These are phyloP conservation scores for Atherinomorus stipes DNA, from an alignment of 2,113 vertebrate species.

Conservation along the genomic window DNA sequence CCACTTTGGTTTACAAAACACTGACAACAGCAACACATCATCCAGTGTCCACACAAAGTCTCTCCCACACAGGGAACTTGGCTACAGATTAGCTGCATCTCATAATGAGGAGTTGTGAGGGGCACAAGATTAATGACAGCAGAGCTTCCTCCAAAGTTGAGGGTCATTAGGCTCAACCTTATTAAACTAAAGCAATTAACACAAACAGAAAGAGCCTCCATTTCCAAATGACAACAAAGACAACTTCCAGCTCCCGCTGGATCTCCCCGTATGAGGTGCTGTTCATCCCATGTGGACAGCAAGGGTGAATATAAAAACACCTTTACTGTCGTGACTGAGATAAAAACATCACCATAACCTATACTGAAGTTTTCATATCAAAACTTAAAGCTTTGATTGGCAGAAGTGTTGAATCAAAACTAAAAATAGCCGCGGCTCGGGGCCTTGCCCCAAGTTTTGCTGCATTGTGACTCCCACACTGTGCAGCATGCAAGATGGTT, in stretches of 20 bases:
- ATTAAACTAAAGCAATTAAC: constrained; percentile 67
- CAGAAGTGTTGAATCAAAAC: neutral
- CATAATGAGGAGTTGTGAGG: constrained; percentile 55
- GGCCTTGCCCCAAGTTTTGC: neutral
- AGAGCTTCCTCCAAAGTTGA: constrained; percentile 37
- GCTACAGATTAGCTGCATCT: constrained; percentile 50
- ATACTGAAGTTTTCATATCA: neutral
- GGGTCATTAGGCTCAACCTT: constrained; percentile 65
- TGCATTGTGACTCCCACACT: constrained; percentile 44
- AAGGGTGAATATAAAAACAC: neutral
- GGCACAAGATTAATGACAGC: constrained; percentile 63
- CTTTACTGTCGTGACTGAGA: neutral
- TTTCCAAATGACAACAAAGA: constrained; percentile 56
- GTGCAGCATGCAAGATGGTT: constrained; percentile 39
- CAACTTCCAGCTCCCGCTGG: constrained; percentile 34
- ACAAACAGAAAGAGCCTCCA: constrained; percentile 36
- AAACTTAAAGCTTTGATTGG: constrained; percentile 4
- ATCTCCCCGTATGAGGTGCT: constrained; percentile 23
- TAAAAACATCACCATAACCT: neutral
- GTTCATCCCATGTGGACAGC: constrained; percentile 14
- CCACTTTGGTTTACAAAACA: constrained; percentile 47
- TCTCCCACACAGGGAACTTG: constrained; percentile 17
- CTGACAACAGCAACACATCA: constrained; percentile 44
- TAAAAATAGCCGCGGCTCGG: constrained; percentile 10
- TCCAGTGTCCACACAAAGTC: constrained; percentile 25